Conservation (phyloP, 2,888 invertebrate species). For the Lysandra bellargus region DNA sequence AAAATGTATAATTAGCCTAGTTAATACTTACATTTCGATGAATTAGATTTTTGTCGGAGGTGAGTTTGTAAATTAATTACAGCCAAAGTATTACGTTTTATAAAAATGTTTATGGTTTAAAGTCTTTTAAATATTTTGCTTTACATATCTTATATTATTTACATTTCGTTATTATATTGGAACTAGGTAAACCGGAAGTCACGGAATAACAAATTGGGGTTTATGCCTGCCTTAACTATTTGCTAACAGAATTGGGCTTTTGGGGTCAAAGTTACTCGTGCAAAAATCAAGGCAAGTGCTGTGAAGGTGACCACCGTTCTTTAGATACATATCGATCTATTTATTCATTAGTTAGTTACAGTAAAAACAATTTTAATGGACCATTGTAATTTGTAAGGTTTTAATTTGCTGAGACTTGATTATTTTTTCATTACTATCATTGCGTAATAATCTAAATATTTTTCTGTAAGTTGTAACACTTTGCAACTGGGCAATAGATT, state of each 20-base stretch:
- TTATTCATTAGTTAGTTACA: constrained; percentile 13
- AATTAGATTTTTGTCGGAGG: no score
- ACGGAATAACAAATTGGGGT: no score
- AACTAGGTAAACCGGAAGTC: no score
- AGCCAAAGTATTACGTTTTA: no score
- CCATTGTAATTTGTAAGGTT: background rate
- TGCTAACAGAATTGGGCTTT: background rate
- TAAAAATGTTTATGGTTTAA: no score
- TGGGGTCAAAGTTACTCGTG: constrained; percentile 16
- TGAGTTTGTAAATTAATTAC: no score
- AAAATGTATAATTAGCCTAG: no score
- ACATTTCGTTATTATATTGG: no score
- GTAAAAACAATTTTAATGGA: background rate
- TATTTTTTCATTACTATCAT: background rate
- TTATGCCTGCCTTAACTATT: background rate
- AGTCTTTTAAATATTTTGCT: no score
- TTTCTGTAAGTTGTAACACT: background rate
- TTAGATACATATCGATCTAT: background rate
- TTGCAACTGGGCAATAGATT: background rate
- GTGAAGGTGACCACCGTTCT: background rate
- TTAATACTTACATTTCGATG: no score
- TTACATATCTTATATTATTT: no score
- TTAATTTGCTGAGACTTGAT: background rate
- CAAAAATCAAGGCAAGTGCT: constrained; percentile 11
- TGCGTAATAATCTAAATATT: background rate